Evolutionary conservation across 2,888 invertebrate species (phyloP), one percentile per base, ranked within the genome.

Genomic region (Drosophila subsilvestris): DNA sequence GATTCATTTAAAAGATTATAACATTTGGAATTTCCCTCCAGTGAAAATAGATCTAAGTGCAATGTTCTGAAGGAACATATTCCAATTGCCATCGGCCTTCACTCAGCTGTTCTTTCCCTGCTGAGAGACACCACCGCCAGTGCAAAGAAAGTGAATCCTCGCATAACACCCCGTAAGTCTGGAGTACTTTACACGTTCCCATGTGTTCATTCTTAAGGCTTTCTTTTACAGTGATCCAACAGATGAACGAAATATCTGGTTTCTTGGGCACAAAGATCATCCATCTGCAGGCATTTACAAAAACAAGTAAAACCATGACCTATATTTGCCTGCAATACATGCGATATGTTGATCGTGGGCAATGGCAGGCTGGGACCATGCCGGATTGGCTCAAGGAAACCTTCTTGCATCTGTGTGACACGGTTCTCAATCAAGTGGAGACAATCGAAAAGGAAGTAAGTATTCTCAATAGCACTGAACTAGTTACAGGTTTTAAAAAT

Each of bases 251-350:
- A 7, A 74, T 88, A n/a, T 63, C 79, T 0, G 77, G 80, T 17
- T 67, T 62, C 9, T 45, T 80, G 0, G 42, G 71, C 12, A 7
- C 14, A 8, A 51, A 55, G 14, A 6, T 60, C 27, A n/a, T 27
- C 29, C 17, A 85, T 53, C 49, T 84, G 17, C 62, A 76, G 29
- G 51, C 65, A 2, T 63, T 76, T 43, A 51, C 88, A 0, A 78
- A 81, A 49, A 86, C 88, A 4, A 84, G 88, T 75, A 79, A 86
- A 51, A 66, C 75, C 1, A 60, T 89, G 51, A 71, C 76, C 1
- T 75, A 51, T 9, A 73, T 90, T 7, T 79, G 79, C 32, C 29
- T 58, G 0, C 79, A 85, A 47, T 84, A 75, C 45, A 20, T 45
- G n/a, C 53, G 22, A 2, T 22, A 20, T 8, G 14, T 32, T 7